These are phyloP conservation scores for Halictus quadricinctus DNA, from an alignment of 2,888 invertebrate genomes.

Conservation along the genomic window DNA sequence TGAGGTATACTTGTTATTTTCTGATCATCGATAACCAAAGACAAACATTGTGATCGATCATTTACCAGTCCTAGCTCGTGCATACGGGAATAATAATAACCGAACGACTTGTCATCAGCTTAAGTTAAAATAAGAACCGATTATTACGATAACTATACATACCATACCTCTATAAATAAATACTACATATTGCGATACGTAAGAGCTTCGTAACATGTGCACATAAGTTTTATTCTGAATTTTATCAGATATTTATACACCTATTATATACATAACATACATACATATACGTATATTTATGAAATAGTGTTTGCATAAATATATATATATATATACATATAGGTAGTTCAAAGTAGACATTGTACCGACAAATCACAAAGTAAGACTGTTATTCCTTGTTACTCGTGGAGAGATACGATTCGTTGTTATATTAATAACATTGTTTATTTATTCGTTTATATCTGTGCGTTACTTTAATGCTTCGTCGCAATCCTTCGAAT, in stretches of 20 bases:
- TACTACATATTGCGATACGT: conserved; percentile 41
- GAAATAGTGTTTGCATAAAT: conserved; percentile 28
- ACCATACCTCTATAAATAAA: conserved; percentile 15
- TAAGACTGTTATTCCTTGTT: conserved; percentile 54
- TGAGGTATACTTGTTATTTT: conserved; percentile 13
- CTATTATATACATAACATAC: not conserved
- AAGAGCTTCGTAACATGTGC: conserved; percentile 53
- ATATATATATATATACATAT: conserved; percentile 8
- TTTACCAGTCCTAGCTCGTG: conserved; percentile 41
- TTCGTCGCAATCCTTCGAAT: conserved; percentile 21
- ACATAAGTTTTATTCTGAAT: conserved; percentile 42
- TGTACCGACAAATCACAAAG: conserved; percentile 52
- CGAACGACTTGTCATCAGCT: conserved; percentile 19
- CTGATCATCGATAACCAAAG: conserved; percentile 26
- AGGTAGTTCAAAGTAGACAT: conserved; percentile 25
- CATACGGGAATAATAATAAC: conserved; percentile 11
- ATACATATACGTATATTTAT: conserved; percentile 18
- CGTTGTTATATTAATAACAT: conserved; percentile 6
- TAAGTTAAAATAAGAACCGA: conserved; percentile 42
- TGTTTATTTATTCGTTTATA: conserved; percentile 17
- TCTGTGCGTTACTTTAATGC: not conserved
- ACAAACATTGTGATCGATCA: conserved; percentile 49
- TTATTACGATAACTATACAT: conserved; percentile 40
- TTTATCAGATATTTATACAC: conserved; percentile 41
- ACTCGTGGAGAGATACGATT: conserved; percentile 18